A percentile compares a stretch with the other conserved stretches of the same genome.
phyloP scores from a whole-genome alignment of 2,797 vertebrate genomes.

The Cossypha polioptera region DNA sequence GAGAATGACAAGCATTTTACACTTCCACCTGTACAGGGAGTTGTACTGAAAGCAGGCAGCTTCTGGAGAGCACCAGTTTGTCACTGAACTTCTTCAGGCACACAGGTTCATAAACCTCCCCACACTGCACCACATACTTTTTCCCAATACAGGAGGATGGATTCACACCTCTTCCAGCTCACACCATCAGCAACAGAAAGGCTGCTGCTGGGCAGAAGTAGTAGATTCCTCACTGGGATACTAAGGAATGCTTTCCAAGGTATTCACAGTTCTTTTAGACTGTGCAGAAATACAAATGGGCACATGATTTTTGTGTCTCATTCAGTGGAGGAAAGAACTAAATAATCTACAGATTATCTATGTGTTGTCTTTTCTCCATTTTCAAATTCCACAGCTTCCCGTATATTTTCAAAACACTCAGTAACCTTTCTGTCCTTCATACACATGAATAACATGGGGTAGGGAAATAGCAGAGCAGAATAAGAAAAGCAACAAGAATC shows the following conservation, averaged over 20 bases:
- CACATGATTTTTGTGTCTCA: neutral
- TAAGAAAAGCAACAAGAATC: neutral
- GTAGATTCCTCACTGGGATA: neutral
- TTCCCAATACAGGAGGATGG: accelerated
- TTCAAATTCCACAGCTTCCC: neutral
- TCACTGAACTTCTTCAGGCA: neutral
- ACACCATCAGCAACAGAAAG: neutral
- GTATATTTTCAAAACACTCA: neutral
- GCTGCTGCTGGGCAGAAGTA: neutral
- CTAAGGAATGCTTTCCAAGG: neutral
- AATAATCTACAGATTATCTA: neutral
- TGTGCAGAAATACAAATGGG: neutral
- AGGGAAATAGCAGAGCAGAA: neutral
- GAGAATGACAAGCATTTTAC: neutral
- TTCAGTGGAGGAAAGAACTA: neutral
- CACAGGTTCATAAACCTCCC: neutral
- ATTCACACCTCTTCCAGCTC: neutral
- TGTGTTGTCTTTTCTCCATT: neutral
- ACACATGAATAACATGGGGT: accelerated
- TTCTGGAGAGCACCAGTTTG: neutral
- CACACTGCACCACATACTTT: neutral
- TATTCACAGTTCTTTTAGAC: neutral
- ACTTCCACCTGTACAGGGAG: neutral
- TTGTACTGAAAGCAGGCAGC: neutral
- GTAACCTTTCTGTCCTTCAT: neutral